Base-by-base conservation (phyloP, 2,888 invertebrate genomes). In the Trachelus iudaicus region DNA sequence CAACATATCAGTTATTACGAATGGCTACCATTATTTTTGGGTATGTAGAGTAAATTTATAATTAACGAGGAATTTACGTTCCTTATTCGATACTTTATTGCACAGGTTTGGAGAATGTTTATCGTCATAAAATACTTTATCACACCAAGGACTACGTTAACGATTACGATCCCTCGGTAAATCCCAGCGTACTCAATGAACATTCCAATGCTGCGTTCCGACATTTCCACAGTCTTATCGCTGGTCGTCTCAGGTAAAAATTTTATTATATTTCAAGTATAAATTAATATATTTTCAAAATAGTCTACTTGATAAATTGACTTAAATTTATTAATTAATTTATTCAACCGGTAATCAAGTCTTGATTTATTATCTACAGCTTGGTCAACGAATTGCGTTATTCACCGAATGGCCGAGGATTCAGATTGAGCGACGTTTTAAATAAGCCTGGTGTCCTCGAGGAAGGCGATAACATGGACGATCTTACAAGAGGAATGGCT, bases 1-100 rank as follows among this genome's bases (percentile, higher is more conserved):
- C 97, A 97, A 91, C 95, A 96, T 79, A 95, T 97, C 76, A 92
- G 95, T 6, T 97, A 96, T 89, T 95, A 95, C 87, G 97, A 97
- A 89, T 97, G 95, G 94, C 92, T 97, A 69, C 97, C 97, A 0
- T 92, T 95, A 71, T 91, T 97, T 40, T 91, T 97, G 81, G 97
- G 96, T 95, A 88, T 9, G 56, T 56, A 40, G 0, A 40, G 23
- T 23, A 23, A 56, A 9, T 15, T 23, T 56, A 9, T 15, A 9
- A 56, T 56, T n/a, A n/a, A n/a, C n/a, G 6, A 56, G 56, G 56
- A 56, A 23, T 23, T 23, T 56, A 1, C 56, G 23, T 23, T 31
- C 40, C 13, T 37, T 73, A 33, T 75, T 75, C 30, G 13, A 73
- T 31, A 76, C 23, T 77, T 77, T 78, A 73, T 34, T 75, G 82